Conservation (phyloP, 2,888 invertebrate species). For the Diaphora mendica region DNA sequence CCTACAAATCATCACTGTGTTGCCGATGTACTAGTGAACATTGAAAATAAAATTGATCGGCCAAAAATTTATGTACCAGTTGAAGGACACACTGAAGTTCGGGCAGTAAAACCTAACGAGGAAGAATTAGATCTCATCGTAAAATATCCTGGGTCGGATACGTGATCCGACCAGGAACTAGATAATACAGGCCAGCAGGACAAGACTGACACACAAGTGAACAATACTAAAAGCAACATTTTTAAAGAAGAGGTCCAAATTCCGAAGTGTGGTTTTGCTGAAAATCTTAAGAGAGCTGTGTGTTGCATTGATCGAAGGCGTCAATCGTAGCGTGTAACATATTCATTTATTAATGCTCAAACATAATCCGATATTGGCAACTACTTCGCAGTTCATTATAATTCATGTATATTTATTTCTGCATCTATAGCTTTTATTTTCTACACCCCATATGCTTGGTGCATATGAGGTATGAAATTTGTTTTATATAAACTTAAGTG, state of each 20-base stretch:
- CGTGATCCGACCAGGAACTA: slow-evolving; percentile 82
- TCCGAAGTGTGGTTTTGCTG: slow-evolving; percentile 77
- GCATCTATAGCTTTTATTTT: background rate
- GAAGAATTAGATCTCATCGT: slow-evolving; percentile 83
- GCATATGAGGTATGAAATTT: background rate
- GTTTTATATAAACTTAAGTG: background rate
- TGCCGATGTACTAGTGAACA: slow-evolving; percentile 80
- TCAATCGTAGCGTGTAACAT: slow-evolving; percentile 68
- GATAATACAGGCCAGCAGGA: slow-evolving; percentile 61
- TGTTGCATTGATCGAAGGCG: slow-evolving; percentile 82
- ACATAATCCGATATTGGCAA: slow-evolving; percentile 19
- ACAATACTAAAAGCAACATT: slow-evolving; percentile 59
- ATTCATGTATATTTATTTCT: background rate
- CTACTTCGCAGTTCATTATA: slow-evolving; percentile 32
- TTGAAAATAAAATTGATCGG: slow-evolving; percentile 78
- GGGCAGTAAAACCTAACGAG: slow-evolving; percentile 71
- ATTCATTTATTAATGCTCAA: slow-evolving; percentile 32
- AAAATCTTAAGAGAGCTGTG: slow-evolving; percentile 78
- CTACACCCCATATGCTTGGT: background rate
- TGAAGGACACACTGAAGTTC: slow-evolving; percentile 72
- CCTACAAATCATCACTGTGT: slow-evolving; percentile 74
- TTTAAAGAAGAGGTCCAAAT: slow-evolving; percentile 73
- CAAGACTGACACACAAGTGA: slow-evolving; percentile 72
- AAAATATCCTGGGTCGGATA: slow-evolving; percentile 81
- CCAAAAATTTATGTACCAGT: slow-evolving; percentile 65